Conservation (phyloP, 2,888 invertebrate genomes). For the Acheta domesticus region DNA sequence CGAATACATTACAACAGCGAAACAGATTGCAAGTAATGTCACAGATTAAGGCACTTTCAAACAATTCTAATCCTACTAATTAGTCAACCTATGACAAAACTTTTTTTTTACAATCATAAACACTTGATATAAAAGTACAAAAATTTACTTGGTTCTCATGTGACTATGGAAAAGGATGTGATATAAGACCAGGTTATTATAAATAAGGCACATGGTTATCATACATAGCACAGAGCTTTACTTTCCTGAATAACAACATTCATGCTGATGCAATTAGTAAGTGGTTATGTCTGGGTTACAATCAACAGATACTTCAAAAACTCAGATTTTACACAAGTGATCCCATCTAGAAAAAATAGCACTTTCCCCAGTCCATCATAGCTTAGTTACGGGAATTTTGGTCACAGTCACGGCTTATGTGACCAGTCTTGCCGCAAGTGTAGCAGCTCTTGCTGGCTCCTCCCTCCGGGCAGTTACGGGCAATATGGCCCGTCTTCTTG, state of each 20-base stretch:
- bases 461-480: conserved; percentile 58
- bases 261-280: conserved; percentile 18
- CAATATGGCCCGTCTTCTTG: conserved; percentile 69
- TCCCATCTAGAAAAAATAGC: conserved; percentile 18
- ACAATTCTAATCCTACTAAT: background rate
- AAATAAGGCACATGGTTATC: conserved; percentile 2
- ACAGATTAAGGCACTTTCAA: background rate
- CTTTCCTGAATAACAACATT: conserved; percentile 3
- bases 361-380: conserved; percentile 2
- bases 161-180: conserved; percentile 6
- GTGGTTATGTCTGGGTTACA: conserved; percentile 18
- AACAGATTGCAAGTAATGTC: conserved; percentile 18
- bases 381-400: conserved; percentile 65
- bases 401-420: conserved; percentile 87
- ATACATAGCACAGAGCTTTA: conserved; percentile 4
- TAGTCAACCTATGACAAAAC: conserved; percentile 9
- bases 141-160: background rate
- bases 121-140: conserved; percentile 3
- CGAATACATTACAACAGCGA: conserved; percentile 2
- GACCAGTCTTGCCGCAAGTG: conserved; percentile 86
- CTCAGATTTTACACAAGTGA: conserved; percentile 18
- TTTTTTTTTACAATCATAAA: background rate
- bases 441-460: conserved; percentile 74
- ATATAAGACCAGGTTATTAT: conserved; percentile 2
- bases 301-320: conserved; percentile 18